These are phyloP conservation scores for Elgaria multicarinata DNA, from an alignment of 2,113 vertebrate species.

Conservation along the genomic window DNA sequence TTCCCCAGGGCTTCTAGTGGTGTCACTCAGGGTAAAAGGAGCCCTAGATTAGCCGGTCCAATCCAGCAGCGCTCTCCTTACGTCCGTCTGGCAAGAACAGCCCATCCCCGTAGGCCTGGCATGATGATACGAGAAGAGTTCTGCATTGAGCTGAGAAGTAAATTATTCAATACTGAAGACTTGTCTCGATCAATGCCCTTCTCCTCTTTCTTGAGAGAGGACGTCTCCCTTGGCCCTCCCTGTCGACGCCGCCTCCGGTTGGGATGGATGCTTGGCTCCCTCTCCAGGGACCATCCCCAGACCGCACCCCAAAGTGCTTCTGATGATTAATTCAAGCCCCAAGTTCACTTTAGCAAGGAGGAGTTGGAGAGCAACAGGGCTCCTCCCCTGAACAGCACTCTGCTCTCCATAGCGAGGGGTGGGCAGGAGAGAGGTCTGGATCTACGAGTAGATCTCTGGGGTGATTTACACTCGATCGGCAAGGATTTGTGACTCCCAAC, in stretches of 20 bases:
- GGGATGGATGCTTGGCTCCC: background rate
- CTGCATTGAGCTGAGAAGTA: background rate
- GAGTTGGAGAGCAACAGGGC: background rate
- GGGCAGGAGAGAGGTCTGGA: too few relatives aligned
- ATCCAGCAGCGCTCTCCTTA: background rate
- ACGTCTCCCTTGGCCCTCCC: background rate
- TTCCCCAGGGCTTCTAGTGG: too few relatives aligned
- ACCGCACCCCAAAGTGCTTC: background rate
- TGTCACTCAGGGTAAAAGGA: too few relatives aligned
- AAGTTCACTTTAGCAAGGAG: background rate
- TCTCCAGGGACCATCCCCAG: background rate
- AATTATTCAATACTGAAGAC: background rate
- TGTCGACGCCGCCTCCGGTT: background rate
- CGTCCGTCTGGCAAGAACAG: background rate
- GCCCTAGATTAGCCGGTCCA: background rate
- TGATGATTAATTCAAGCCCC: background rate
- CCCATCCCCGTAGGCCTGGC: background rate
- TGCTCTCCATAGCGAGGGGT: too few relatives aligned
- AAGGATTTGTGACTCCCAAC: too few relatives aligned
- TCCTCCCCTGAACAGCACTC: too few relatives aligned
- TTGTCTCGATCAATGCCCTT: background rate
- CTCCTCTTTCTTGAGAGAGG: background rate
- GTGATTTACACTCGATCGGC: too few relatives aligned
- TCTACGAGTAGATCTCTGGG: too few relatives aligned
- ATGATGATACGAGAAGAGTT: rapidly evolving